Base-by-base conservation (phyloP, 2,113 vertebrate genomes). In the Rissa tridactyla region DNA sequence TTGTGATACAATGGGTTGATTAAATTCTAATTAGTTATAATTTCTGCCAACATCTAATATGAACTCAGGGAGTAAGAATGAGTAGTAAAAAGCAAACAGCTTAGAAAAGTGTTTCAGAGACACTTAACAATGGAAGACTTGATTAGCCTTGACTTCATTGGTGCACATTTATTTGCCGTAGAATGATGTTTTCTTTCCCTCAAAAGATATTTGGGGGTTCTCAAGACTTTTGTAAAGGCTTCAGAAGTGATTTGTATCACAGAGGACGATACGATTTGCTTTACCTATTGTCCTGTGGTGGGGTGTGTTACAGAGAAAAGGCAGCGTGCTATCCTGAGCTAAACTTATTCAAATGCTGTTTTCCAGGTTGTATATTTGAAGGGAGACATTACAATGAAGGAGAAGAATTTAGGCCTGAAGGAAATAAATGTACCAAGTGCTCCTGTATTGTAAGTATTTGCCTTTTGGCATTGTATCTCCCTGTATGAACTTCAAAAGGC, bases 321-420 rank as follows among this genome's bases (percentile, higher is more conserved):
- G 15, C 57, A 85, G 12, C 2, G 1, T 69, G 30, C 25, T 86
- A 0, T 54, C 64, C 51, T 51, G 42, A 92, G 27, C 42, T 88
- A 83, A 89, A 92, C 36, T 79, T 88, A 79, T 4, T 77, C n/a
- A 72, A 77, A 88, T 79, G 44, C 51, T 98, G 29, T 92, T 92
- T 96, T 97, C 54, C 98, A 99, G 99, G 99, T 52, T 99, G 99
- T 91, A 97, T 99, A 95, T 99, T 99, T 90, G 99, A 99, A 98
- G 99, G 99, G 26, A 98, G 97, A 54, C 98, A 99, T 83, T 99
- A 99, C 98, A 98, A 96, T 93, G 99, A 99, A 97, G 99, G 98
- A 94, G 99, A 99, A 94, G 98, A 99, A 95, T 99, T 99, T 97
- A 98, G 98, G 89, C 99, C 99, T 14, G 99, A 99, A 97, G 99